A percentile compares a stretch with the other conserved stretches of the same genome.
These are phyloP conservation scores for Grammomys dolichurus DNA, from an alignment of 2,113 vertebrate genomes.

Conservation along the genomic window DNA sequence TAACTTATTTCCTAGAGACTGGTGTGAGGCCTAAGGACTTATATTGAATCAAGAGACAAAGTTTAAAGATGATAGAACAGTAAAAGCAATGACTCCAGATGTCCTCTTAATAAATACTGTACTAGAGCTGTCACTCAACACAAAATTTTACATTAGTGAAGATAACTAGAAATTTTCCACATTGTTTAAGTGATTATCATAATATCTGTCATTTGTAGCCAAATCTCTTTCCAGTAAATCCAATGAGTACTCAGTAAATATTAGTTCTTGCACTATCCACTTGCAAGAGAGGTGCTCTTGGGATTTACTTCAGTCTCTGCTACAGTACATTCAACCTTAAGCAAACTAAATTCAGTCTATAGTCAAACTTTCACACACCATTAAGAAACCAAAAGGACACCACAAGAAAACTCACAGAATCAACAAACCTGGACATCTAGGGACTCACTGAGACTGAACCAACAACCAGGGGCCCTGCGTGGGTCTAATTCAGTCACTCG, in stretches of 20 bases:
- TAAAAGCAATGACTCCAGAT: not conserved
- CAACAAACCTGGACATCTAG: not conserved
- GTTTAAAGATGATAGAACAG: constrained; percentile 13
- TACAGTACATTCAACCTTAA: not conserved
- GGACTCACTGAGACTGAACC: not conserved
- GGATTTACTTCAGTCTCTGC: constrained; percentile 30
- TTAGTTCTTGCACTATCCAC: not conserved
- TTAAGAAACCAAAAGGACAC: constrained; percentile 33
- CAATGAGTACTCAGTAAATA: constrained; percentile 39
- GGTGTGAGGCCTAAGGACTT: not conserved
- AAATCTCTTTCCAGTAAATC: constrained; percentile 38
- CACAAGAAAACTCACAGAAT: not conserved
- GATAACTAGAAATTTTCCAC: not conserved
- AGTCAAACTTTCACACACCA: constrained; percentile 37
- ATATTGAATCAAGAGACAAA: not conserved
- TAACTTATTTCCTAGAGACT: constrained; percentile 6
- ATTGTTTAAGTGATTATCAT: constrained; percentile 21
- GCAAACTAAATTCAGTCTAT: not conserved
- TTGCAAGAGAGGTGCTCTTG: not conserved
- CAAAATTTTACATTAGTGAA: constrained; percentile 11
- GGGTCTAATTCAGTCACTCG: not conserved
- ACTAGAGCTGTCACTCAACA: not conserved
- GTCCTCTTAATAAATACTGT: not conserved
- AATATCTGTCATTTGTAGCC: not conserved
- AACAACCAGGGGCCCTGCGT: not conserved